phyloP scores from a whole-genome alignment of 2,797 vertebrate species.

The Kryptolebias ocellatus region DNA sequence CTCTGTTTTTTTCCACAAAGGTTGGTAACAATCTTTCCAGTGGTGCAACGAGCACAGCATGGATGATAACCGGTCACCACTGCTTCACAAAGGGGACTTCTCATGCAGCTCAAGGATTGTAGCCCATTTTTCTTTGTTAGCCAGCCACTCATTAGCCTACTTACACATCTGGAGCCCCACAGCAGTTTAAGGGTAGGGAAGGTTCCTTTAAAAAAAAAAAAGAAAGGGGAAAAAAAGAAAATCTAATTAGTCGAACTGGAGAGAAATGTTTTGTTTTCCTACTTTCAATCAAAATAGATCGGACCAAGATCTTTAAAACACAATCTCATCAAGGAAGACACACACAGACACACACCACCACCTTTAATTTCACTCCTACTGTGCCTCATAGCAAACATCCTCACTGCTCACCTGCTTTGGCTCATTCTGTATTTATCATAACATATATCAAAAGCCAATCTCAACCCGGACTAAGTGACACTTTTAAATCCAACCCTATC shows the following conservation, averaged over 20 bases:
- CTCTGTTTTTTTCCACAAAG: constrained; percentile 33
- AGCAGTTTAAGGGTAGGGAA: constrained; percentile 80
- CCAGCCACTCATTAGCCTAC: constrained; percentile 84
- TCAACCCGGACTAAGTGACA: too few species aligned
- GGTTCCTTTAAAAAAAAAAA: constrained; percentile 62
- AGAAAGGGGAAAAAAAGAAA: not conserved
- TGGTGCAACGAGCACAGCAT: constrained; percentile 32
- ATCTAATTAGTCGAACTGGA: constrained; percentile 80
- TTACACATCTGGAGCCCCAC: constrained; percentile 84
- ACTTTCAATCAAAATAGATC: constrained; percentile 79
- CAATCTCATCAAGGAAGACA: constrained; percentile 76
- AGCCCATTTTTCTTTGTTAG: constrained; percentile 84
- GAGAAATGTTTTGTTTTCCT: constrained; percentile 80
- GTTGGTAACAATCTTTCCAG: constrained; percentile 32
- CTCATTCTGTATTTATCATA: not conserved
- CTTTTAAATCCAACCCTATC: too few species aligned
- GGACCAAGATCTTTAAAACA: constrained; percentile 83
- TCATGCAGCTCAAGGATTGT: constrained; percentile 46
- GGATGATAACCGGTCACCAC: constrained; percentile 52
- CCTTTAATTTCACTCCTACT: constrained; percentile 17
- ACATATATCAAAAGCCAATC: too few species aligned
- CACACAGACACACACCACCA: constrained; percentile 49
- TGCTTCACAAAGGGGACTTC: constrained; percentile 73
- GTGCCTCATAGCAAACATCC: constrained; percentile 32
- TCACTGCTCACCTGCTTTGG: constrained; percentile 29